Conservation (phyloP, 2,797 vertebrate genomes). For the Lycodopsis pacificus region DNA sequence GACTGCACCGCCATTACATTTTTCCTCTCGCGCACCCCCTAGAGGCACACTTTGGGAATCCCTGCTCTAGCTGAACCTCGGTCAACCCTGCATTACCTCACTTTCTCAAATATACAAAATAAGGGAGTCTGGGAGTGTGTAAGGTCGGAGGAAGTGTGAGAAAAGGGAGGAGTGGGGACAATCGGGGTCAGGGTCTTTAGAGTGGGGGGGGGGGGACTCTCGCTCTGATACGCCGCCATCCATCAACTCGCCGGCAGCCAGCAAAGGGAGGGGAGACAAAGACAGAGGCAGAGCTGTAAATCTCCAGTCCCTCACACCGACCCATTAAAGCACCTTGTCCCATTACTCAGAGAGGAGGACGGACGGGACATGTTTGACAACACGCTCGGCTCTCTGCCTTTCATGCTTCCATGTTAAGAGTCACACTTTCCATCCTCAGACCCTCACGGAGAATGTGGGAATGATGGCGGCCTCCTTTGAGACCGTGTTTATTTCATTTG, state of each 20-base stretch:
- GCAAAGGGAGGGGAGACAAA: constrained; percentile 22
- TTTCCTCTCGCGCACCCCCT: too few species aligned
- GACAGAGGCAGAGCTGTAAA: constrained; percentile 35
- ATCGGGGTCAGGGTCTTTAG: constrained; percentile 53
- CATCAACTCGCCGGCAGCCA: constrained; percentile 48
- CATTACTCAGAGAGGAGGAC: constrained; percentile 63
- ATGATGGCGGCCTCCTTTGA: constrained; percentile 50
- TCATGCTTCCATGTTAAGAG: constrained; percentile 28
- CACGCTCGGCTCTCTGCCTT: constrained; percentile 41
- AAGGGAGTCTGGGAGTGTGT: not conserved
- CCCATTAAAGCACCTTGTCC: constrained; percentile 55
- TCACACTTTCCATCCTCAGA: constrained; percentile 71
- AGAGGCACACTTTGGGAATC: too few species aligned
- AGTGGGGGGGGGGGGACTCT: constrained; percentile 22
- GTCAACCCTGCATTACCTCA: constrained; percentile 31
- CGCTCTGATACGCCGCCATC: constrained; percentile 33
- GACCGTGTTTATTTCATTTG: constrained; percentile 57
- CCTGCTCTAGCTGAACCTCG: constrained; percentile 16
- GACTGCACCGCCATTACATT: too few species aligned
- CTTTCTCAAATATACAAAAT: constrained; percentile 44
- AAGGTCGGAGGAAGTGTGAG: constrained; percentile 4
- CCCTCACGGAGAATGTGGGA: constrained; percentile 21
- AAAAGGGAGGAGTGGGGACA: constrained; percentile 6
- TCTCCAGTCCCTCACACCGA: constrained; percentile 60
- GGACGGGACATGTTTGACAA: constrained; percentile 67